Evolutionary conservation across 2,888 invertebrate genomes (phyloP).

Genomic region (Rhagonycha lutea): DNA sequence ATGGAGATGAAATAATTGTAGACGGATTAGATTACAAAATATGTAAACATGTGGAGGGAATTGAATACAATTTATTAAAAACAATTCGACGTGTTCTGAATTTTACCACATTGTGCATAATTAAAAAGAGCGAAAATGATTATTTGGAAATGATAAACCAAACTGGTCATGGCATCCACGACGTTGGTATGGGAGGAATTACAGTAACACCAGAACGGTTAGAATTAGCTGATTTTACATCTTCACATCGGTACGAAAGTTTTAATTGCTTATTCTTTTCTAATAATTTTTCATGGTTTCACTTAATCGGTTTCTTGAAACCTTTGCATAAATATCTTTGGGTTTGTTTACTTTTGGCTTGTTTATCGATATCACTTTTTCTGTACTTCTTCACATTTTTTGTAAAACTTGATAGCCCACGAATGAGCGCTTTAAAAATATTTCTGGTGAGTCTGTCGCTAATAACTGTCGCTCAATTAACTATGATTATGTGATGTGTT

Average conservation of each 20-base stretch:
- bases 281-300: neutral
- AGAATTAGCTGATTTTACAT: constrained; percentile 22
- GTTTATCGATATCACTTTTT: neutral
- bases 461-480: neutral
- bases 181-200: constrained; percentile 15
- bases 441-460: constrained; percentile 1
- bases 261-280: constrained; percentile 22
- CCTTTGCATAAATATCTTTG: constrained; percentile 12
- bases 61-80: constrained; percentile 1
- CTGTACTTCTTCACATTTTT: neutral
- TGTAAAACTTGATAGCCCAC: neutral
- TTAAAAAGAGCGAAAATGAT: neutral
- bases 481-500: neutral
- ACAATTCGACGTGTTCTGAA: neutral
- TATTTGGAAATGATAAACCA: constrained; percentile 4
- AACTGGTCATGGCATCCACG: constrained; percentile 1
- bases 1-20: neutral
- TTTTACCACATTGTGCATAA: neutral
- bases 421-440: neutral
- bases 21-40: neutral
- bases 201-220: constrained; percentile 20
- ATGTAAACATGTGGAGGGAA: neutral
- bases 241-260: constrained; percentile 21
- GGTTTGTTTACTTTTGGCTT: neutral
- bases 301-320: constrained; percentile 18